Base-by-base conservation (phyloP, 2,888 invertebrate genomes). In the Cynaeus angustus region DNA sequence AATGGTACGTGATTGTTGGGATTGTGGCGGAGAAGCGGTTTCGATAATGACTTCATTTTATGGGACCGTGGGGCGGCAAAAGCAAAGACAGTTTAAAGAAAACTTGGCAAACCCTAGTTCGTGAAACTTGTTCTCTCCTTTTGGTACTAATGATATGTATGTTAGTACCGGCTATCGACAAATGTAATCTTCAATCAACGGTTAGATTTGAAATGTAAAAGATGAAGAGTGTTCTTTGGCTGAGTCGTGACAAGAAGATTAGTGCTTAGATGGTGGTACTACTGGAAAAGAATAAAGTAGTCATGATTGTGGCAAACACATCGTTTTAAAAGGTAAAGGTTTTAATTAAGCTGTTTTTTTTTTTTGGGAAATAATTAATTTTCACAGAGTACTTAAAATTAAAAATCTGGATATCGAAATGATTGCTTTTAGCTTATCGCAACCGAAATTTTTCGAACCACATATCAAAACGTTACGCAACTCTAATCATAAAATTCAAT, bases 401-500 rank as follows among this genome's bases (percentile, higher is more conserved):
- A n/a, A n/a, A n/a, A n/a, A n/a, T n/a, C n/a, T n/a, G n/a, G n/a
- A n/a, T n/a, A n/a, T n/a, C n/a, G n/a, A n/a, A n/a, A n/a, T 28
- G 28, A 28, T 33, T 33, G 33, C 33, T 33, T 21, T 21, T 21
- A 21, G 2, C 21, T 21, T 21, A 21, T 21, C 21, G 1, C 21
- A 4, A 1, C 2, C 21, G 4, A 21, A 1, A 21, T 21, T 21
- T 21, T 21, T 21, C 33, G 33, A 7, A 33, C n/a, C n/a, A 33
- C 33, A 33, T 33, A 2, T 7, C 33, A n/a, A 33, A 9, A 5
- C 7, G 4, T 4, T 28, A 4, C 28, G 5, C 1, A 46, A 1
- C 46, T 14, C 21, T 41, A 1, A 13, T 46, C 16, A 38, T n/a
- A 37, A 38, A 55, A 55, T 37, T 55, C 55, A 55, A 55, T 55